These are phyloP conservation scores for Imbricaverruca yamaguchii DNA, from an alignment of 2,888 invertebrate genomes.

Conservation along the genomic window DNA sequence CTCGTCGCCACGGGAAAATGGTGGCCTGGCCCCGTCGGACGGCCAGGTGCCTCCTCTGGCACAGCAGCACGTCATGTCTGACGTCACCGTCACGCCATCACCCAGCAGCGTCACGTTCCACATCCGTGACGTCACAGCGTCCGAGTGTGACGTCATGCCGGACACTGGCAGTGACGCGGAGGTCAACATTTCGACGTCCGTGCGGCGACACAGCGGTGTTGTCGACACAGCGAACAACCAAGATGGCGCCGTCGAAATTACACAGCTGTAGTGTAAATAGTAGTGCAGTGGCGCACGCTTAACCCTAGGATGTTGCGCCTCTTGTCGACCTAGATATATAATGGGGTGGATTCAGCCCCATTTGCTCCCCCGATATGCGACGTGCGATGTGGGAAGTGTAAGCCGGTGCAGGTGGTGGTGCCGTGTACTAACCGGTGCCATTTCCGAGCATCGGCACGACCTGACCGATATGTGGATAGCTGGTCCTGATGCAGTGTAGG, in stretches of 20 bases:
- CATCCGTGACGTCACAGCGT: neutral
- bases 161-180: no score
- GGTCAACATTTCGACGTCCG: no score
- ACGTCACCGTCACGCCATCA: neutral
- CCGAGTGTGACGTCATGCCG: no score
- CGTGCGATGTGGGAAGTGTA: no score
- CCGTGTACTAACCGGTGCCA: no score
- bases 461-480: constrained; percentile 28
- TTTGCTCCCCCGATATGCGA: neutral
- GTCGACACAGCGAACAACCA: no score
- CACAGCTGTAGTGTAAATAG: no score
- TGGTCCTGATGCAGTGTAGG: constrained; percentile 28
- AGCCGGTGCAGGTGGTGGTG: no score
- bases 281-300: no score
- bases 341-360: neutral
- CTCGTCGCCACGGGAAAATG: no score
- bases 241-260: no score
- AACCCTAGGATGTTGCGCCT: constrained; percentile 23
- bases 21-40: constrained; percentile 24
- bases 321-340: neutral
- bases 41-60: neutral
- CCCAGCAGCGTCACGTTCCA: neutral
- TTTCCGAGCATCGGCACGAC: neutral
- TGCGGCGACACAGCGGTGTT: no score
- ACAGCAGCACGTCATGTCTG: neutral